A percentile compares a stretch with the other conserved stretches of the same genome.
These are phyloP conservation scores for Typhlichthys subterraneus DNA, from an alignment of 2,797 vertebrate species.

Conservation along the genomic window DNA sequence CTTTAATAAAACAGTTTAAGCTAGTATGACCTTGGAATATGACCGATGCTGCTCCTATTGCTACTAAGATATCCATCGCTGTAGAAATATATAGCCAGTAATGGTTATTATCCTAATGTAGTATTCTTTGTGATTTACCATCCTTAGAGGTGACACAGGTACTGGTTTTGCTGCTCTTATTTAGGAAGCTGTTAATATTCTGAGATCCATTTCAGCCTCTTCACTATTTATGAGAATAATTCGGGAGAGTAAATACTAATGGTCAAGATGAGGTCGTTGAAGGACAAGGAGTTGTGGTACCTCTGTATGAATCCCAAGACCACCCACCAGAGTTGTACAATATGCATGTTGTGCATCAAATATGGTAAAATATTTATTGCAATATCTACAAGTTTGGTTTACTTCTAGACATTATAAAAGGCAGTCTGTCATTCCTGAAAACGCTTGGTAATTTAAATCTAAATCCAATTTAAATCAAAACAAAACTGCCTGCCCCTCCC, in stretches of 20 bases:
- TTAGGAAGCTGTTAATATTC: slow-evolving; percentile 12
- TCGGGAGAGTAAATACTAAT: slow-evolving; percentile 6
- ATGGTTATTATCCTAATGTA: not conserved
- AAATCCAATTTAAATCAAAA: too few species aligned
- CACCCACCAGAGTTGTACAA: not conserved
- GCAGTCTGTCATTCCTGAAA: too few species aligned
- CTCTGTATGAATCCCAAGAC: not conserved
- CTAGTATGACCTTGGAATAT: too few species aligned
- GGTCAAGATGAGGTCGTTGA: slow-evolving; percentile 2
- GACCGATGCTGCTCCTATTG: too few species aligned
- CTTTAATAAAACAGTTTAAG: too few species aligned
- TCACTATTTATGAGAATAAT: slow-evolving; percentile 14
- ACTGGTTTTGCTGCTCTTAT: not conserved
- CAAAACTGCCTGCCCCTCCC: too few species aligned
- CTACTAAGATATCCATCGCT: too few species aligned
- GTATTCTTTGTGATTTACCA: not conserved
- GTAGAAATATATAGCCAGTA: not conserved
- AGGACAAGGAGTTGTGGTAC: slow-evolving; percentile 4
- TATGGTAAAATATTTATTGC: not conserved
- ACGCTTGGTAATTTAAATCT: too few species aligned
- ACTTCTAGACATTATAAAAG: too few species aligned
- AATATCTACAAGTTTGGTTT: too few species aligned
- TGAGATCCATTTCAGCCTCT: not conserved
- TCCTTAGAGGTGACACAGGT: slow-evolving; percentile 4
- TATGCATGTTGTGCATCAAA: not conserved